Evolutionary conservation across 1,140 invertebrate genomes (phyloP).

Genomic region (Aphelinus certus): DNA sequence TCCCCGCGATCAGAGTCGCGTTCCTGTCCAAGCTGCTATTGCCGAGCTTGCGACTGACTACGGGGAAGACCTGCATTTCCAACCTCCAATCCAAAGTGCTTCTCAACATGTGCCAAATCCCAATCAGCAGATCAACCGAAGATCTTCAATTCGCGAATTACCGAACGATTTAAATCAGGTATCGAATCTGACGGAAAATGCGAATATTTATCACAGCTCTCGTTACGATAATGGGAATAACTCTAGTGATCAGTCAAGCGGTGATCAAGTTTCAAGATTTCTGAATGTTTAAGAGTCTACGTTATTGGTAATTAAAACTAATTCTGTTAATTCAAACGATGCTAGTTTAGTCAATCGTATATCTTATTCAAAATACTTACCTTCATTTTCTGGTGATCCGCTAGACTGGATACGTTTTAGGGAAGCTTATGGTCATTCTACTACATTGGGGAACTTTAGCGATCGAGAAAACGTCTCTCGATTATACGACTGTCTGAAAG

Average conservation of each 20-base stretch:
- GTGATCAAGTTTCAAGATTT: not conserved
- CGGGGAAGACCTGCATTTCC: too few relatives aligned
- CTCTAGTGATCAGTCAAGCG: not conserved
- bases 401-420: conserved; percentile 38
- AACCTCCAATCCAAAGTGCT: too few relatives aligned
- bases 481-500: conserved; percentile 30
- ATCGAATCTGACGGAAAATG: too few relatives aligned
- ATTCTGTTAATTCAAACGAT: not conserved
- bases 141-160: too few relatives aligned
- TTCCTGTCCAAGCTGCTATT: too few relatives aligned
- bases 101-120: too few relatives aligned
- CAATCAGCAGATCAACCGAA: too few relatives aligned
- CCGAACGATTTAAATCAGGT: too few relatives aligned
- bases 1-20: too few relatives aligned
- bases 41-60: too few relatives aligned
- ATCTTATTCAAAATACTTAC: conserved; percentile 10
- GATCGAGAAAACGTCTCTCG: conserved; percentile 38
- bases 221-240: too few relatives aligned
- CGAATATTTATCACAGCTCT: too few relatives aligned
- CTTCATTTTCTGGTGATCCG: conserved; percentile 26
- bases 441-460: conserved; percentile 17
- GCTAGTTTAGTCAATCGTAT: not conserved
- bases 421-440: conserved; percentile 25
- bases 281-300: not conserved
- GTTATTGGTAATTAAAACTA: not conserved